These are phyloP conservation scores for Cecidostiba fungosa DNA, from an alignment of 2,888 invertebrate genomes.

Conservation along the genomic window DNA sequence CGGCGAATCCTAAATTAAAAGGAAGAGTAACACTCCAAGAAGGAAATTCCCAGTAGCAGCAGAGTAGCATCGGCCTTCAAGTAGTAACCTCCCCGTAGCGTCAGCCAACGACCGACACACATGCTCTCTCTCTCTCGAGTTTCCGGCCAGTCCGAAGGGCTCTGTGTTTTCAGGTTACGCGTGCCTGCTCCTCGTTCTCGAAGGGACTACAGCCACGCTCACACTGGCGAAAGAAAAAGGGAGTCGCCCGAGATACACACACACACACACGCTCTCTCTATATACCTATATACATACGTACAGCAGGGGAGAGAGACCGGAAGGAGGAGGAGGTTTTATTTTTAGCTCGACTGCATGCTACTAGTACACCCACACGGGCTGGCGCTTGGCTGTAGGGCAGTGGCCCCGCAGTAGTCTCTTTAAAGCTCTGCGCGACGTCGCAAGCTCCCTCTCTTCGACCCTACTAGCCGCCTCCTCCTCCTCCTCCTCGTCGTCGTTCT, in stretches of 20 bases:
- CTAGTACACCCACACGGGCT: background rate
- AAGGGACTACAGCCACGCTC: constrained; percentile 27
- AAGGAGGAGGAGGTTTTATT: constrained; percentile 35
- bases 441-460: background rate
- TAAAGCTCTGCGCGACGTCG: constrained; percentile 22
- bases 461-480: background rate
- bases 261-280: no score
- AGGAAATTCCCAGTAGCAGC: no score
- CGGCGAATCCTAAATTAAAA: no score
- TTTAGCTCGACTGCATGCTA: constrained; percentile 36
- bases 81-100: constrained; percentile 19
- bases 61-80: background rate
- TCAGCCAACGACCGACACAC: constrained; percentile 25
- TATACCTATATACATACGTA: background rate
- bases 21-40: no score
- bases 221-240: background rate
- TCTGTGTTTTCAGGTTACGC: constrained; percentile 44
- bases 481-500: constrained; percentile 17
- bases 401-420: constrained; percentile 40
- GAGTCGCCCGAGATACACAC: background rate
- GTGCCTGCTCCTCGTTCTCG: constrained; percentile 27
- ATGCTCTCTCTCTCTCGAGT: background rate
- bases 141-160: background rate
- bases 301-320: constrained; percentile 4
- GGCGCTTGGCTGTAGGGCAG: constrained; percentile 27